Evolutionary conservation across 2,888 invertebrate species (phyloP).

Genomic region (Drosophila histrio): DNA sequence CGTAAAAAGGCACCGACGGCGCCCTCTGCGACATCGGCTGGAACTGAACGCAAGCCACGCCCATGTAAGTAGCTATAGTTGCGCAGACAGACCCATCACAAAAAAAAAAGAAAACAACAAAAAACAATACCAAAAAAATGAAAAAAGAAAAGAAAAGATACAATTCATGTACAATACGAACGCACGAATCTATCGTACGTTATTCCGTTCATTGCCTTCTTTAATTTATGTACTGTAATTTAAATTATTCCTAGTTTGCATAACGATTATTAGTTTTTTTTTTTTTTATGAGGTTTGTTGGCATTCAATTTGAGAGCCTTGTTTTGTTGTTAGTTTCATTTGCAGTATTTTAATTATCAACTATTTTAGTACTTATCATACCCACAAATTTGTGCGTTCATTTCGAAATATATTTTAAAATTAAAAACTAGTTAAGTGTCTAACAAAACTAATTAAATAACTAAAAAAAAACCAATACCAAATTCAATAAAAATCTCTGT

Average conservation of each 20-base stretch:
- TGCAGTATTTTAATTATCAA: slow-evolving; percentile 45
- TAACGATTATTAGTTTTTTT: slow-evolving; percentile 35
- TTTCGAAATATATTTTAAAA: slow-evolving; percentile 45
- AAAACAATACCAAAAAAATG: slow-evolving; percentile 4
- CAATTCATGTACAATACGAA: slow-evolving; percentile 11
- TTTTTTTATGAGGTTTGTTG: slow-evolving; percentile 30
- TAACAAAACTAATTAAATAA: slow-evolving; percentile 44
- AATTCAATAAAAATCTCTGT: slow-evolving; percentile 46
- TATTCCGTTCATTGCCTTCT: slow-evolving; percentile 40
- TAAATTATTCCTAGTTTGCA: slow-evolving; percentile 62
- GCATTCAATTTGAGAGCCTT: slow-evolving; percentile 17
- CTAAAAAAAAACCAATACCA: slow-evolving; percentile 22
- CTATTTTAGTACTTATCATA: slow-evolving; percentile 69
- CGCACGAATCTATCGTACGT: slow-evolving; percentile 37
- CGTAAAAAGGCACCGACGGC: slow-evolving; percentile 87
- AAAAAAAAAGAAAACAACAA: slow-evolving; percentile 17
- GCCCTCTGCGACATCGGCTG: slow-evolving; percentile 82
- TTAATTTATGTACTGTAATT: slow-evolving; percentile 30
- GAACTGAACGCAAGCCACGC: slow-evolving; percentile 87
- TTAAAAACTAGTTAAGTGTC: slow-evolving; percentile 66
- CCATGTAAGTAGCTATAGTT: slow-evolving; percentile 87
- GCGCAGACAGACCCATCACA: slow-evolving; percentile 52
- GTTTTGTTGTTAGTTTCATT: slow-evolving; percentile 39
- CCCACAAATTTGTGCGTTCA: slow-evolving; percentile 52
- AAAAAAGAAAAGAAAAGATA: slow-evolving; percentile 10